A percentile compares a stretch with the other conserved stretches of the same genome.
Evolutionary conservation across 2,888 invertebrate species (phyloP).

Genomic region (Latrodectus elegans): DNA sequence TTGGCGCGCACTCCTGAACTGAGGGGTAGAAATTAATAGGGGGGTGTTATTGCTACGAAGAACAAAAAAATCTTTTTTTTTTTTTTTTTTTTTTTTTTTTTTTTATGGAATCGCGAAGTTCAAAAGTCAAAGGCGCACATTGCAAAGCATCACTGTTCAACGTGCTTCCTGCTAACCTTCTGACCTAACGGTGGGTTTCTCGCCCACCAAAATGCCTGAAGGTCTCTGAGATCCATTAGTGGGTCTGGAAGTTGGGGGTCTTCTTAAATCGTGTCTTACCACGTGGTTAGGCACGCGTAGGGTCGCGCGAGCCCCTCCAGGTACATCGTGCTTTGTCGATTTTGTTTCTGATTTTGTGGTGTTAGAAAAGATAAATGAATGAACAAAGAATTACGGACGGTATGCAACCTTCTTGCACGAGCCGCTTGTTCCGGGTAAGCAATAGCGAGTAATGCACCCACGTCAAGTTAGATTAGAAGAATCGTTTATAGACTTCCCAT

Average conservation of each 20-base stretch:
- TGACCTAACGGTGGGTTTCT: conserved; percentile 41
- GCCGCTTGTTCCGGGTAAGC: conserved; percentile 25
- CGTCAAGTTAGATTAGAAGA: not conserved
- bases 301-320: conserved; percentile 63
- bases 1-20: conserved; percentile 40
- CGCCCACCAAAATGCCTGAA: conserved; percentile 48
- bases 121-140: conserved; percentile 48
- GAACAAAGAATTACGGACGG: conserved; percentile 37
- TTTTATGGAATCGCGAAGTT: conserved; percentile 46
- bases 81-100: not conserved
- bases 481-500: conserved; percentile 7
- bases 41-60: conserved; percentile 30
- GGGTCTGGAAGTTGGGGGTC: conserved; percentile 62
- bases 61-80: conserved; percentile 1
- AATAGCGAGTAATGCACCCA: conserved; percentile 25
- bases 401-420: conserved; percentile 16
- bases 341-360: conserved; percentile 42
- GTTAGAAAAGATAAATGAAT: conserved; percentile 54
- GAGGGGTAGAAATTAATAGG: conserved; percentile 41
- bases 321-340: conserved; percentile 56
- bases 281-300: conserved; percentile 62
- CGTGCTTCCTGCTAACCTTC: conserved; percentile 59
- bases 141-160: conserved; percentile 52
- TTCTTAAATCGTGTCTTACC: conserved; percentile 48
- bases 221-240: conserved; percentile 54